These are phyloP conservation scores for Aspidiotus destructor DNA, from an alignment of 2,888 invertebrate genomes.

Conservation along the genomic window DNA sequence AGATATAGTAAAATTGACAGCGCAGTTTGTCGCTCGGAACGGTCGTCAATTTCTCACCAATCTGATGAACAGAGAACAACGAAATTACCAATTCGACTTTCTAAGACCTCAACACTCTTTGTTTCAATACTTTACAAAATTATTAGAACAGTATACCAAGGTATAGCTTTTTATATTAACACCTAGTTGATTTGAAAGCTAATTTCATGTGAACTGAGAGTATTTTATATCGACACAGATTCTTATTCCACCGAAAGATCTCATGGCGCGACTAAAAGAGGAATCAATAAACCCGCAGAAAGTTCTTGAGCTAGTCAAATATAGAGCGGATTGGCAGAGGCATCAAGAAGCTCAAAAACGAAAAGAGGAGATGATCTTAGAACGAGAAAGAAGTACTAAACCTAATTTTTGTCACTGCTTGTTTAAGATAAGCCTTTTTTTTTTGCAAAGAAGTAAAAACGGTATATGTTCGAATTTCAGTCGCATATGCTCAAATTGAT, in stretches of 20 bases:
- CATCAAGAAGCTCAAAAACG: conserved; percentile 88
- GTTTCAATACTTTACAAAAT: conserved; percentile 95
- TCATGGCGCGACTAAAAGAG: conserved; percentile 64
- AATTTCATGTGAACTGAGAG: neutral
- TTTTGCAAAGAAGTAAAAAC: no score
- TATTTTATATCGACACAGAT: conserved; percentile 45
- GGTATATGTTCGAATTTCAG: conserved; percentile 40
- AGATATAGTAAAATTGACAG: conserved; percentile 94
- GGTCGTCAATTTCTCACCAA: conserved; percentile 96
- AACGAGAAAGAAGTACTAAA: conserved; percentile 68
- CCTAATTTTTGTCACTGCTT: no score
- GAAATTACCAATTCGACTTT: conserved; percentile 98
- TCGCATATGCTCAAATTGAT: conserved; percentile 94
- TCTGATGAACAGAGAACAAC: conserved; percentile 94
- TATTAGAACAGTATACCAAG: conserved; percentile 97
- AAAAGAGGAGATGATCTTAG: conserved; percentile 88
- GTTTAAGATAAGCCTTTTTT: no score
- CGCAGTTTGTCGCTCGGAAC: conserved; percentile 97
- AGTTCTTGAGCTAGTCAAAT: conserved; percentile 79
- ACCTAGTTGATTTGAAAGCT: neutral
- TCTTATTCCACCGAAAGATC: conserved; percentile 86
- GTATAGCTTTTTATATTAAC: conserved; percentile 41
- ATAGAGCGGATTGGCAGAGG: conserved; percentile 92
- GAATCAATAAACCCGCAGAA: conserved; percentile 60
- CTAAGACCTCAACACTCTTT: conserved; percentile 94